Evolutionary conservation across 2,113 vertebrate species (phyloP).

Genomic region (Xiphias gladius): DNA sequence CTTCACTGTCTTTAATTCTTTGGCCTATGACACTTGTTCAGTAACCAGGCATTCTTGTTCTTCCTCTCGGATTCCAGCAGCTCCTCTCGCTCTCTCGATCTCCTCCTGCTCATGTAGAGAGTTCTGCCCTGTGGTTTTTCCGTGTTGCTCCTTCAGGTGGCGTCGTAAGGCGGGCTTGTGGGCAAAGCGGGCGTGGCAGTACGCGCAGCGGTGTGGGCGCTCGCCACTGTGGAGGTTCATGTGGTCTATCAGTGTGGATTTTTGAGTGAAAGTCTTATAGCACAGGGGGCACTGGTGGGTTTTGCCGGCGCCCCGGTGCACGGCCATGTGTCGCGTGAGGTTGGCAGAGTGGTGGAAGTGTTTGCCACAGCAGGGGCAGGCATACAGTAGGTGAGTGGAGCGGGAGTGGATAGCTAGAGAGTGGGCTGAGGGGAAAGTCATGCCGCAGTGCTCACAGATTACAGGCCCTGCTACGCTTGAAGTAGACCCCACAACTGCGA

Average conservation of each 20-base stretch:
- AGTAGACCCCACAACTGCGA: conserved; percentile 83
- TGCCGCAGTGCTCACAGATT: conserved; percentile 90
- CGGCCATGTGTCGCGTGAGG: conserved; percentile 93
- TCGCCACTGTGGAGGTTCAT: conserved; percentile 96
- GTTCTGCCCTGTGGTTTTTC: conserved; percentile 93
- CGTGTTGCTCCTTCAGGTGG: conserved; percentile 95
- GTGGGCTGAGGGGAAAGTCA: conserved; percentile 90
- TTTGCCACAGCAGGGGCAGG: conserved; percentile 95
- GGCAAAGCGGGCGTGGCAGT: conserved; percentile 94
- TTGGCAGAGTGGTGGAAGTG: conserved; percentile 94
- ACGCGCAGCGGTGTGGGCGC: conserved; percentile 91
- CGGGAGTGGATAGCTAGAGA: conserved; percentile 90
- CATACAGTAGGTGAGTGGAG: conserved; percentile 90
- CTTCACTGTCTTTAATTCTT: not conserved
- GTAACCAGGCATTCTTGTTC: conserved; percentile 62
- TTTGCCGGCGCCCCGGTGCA: conserved; percentile 89
- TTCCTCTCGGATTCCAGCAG: conserved; percentile 56
- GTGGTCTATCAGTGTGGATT: conserved; percentile 94
- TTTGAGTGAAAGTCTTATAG: conserved; percentile 95
- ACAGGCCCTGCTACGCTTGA: conserved; percentile 81
- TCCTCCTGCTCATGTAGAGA: conserved; percentile 88
- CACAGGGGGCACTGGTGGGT: conserved; percentile 92
- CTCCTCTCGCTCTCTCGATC: conserved; percentile 63
- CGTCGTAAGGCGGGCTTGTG: conserved; percentile 93
- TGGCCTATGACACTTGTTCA: conserved; percentile 45